Evolutionary conservation across 2,113 vertebrate genomes (phyloP).

Genomic region (Strix uralensis): DNA sequence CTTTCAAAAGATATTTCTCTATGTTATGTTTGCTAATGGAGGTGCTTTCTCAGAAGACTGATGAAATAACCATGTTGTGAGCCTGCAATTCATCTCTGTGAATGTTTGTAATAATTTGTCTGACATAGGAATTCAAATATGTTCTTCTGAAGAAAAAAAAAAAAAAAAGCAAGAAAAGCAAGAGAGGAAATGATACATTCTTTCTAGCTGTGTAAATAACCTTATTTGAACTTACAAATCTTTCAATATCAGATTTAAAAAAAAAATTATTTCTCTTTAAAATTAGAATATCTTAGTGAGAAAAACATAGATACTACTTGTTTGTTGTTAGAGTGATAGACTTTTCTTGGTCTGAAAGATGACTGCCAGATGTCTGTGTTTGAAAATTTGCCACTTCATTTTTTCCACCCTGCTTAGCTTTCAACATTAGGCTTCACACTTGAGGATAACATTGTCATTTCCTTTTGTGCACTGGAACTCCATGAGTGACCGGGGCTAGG

Average conservation of each 20-base stretch:
- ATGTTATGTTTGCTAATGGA: neutral
- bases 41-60: neutral
- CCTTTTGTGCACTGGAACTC: neutral
- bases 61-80: neutral
- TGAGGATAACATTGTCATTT: neutral
- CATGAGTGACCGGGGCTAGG: neutral
- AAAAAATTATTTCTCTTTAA: neutral
- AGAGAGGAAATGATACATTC: neutral
- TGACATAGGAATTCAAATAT: neutral
- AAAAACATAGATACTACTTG: neutral
- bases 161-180: neutral
- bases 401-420: neutral
- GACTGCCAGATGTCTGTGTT: neutral
- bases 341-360: neutral
- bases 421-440: neutral
- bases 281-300: neutral
- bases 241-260: neutral
- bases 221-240: neutral
- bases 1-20: neutral
- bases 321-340: neutral
- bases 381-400: neutral
- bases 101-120: neutral
- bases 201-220: neutral
- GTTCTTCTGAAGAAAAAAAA: neutral
- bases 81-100: neutral